Percentiles rank a stretch among this genome's conserved stretches.
Evolutionary conservation across 2,797 vertebrate species (phyloP).

Genomic region (Leucoraja ocellata): DNA sequence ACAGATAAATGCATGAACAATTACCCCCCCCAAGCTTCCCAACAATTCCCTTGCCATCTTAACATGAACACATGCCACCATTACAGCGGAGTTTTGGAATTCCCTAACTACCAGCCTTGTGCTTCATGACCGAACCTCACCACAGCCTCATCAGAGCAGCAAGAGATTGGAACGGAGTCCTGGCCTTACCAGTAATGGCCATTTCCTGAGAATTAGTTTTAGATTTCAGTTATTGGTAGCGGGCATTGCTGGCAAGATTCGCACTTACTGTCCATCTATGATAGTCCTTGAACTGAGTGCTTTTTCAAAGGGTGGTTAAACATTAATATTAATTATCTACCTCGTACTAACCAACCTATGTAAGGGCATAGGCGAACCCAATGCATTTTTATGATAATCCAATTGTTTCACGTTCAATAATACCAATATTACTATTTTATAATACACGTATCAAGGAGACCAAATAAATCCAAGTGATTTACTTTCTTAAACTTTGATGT

Average conservation of each 20-base stretch:
- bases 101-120: neutral
- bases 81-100: neutral
- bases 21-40: neutral
- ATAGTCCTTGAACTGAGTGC: too few relatives aligned
- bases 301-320: too few relatives aligned
- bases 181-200: neutral
- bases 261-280: too few relatives aligned
- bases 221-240: too few relatives aligned
- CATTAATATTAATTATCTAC: too few relatives aligned
- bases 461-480: neutral
- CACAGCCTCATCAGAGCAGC: neutral
- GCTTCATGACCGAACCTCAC: neutral
- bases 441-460: neutral
- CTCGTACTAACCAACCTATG: too few relatives aligned
- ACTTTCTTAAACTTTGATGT: neutral
- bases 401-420: too few relatives aligned
- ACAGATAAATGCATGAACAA: neutral
- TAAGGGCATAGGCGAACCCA: too few relatives aligned
- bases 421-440: too few relatives aligned
- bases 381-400: too few relatives aligned
- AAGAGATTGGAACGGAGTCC: neutral
- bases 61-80: neutral
- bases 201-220: neutral
- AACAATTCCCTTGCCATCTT: neutral
- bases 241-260: too few relatives aligned